Percentiles rank a stretch among this genome's conserved stretches.
Conservation (phyloP, 2,113 vertebrate genomes). For the Poeciliopsis occidentalis region DNA sequence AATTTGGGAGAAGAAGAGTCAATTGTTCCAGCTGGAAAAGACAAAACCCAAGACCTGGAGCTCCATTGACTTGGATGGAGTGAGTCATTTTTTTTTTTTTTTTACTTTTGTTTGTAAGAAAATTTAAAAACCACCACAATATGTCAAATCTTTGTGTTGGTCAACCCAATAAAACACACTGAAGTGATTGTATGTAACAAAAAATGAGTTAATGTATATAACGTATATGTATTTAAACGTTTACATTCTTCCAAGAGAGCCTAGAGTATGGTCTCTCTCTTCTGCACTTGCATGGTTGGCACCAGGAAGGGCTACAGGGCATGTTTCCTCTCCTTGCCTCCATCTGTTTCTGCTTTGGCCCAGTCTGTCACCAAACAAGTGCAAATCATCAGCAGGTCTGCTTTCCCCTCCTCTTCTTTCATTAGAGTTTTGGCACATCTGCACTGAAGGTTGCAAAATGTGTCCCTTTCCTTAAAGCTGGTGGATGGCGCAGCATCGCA, state of each 20-base stretch:
- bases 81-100: background rate
- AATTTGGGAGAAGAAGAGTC: too few relatives aligned
- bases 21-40: too few relatives aligned
- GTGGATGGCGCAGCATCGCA: slow-evolving; percentile 42
- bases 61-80: too few relatives aligned
- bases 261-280: background rate
- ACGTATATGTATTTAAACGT: background rate
- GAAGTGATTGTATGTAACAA: background rate
- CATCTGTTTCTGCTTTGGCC: slow-evolving; percentile 60
- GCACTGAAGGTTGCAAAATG: slow-evolving; percentile 55
- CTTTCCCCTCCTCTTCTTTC: slow-evolving; percentile 6
- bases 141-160: background rate
- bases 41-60: too few relatives aligned
- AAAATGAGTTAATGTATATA: background rate
- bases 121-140: background rate
- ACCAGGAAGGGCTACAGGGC: slow-evolving; percentile 42
- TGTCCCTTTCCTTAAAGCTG: slow-evolving; percentile 53
- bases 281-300: slow-evolving; percentile 18
- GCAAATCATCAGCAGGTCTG: slow-evolving; percentile 51
- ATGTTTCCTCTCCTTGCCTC: slow-evolving; percentile 25
- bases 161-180: background rate
- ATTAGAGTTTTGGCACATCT: slow-evolving; percentile 52
- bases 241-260: background rate
- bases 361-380: slow-evolving; percentile 53
- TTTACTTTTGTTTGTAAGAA: background rate